Evolutionary conservation across 2,888 invertebrate genomes (phyloP), one percentile per base, ranked within the genome.

Genomic region (Mesoligia furuncula): DNA sequence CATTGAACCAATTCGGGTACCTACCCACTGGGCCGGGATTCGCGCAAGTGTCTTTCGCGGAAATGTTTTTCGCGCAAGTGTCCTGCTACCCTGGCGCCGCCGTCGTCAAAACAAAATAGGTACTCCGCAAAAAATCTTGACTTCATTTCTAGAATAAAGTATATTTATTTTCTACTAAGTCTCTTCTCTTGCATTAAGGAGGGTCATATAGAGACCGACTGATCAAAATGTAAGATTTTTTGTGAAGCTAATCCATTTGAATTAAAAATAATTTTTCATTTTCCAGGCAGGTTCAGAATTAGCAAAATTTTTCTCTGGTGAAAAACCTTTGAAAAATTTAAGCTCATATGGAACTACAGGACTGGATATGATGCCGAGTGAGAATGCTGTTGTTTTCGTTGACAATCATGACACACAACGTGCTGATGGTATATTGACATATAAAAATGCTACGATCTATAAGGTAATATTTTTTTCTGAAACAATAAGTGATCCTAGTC

Each of bases 391-490:
- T 0, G 97, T 98, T 13, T 99, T 99, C 90, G 97, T 99, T 36
- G 99, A 99, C 91, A 99, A 99, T 93, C 99, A 99, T 89, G 99
- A 99, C 91, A 98, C 98, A 75, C 99, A 99, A 92, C 96, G 99
- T 73, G 97, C 15, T 45, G 20, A 97, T 27, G 97, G 97, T 75
- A 97, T 98, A 27, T 94, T 98, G 59, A 98, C 97, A 31, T 98
- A 98, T 91, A 98, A 98, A 91, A 94, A 97, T n/a, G 79, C 98
- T 0, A 97, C 97, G 87, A 95, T 97, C 71, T 98, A 98, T 94
- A 98, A 98, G 97, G 98, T 95, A 91, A 73, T 64, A 9, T n/a
- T 15, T 31, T 72, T 48, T 5, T 31, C 17, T 7, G 7, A 48
- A 64, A 66, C 5, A 77, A 2, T 62, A 42, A 20, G 2, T n/a